A percentile compares a stretch with the other conserved stretches of the same genome.
These are phyloP conservation scores for honey bee (Apis mellifera) DNA, from an alignment of 1,140 invertebrate genomes.

Conservation along the genomic window Amel_HAv3.1 CM009936.2:2900001-2900500, in stretches of 20 bases:
- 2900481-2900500: conserved; percentile 74
- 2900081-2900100: neutral
- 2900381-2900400: conserved; percentile 56
- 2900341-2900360: conserved; percentile 16
- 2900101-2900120: no score
- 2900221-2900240: conserved; percentile 23
- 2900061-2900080: neutral
- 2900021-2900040: conserved; percentile 8
- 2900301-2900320: neutral
- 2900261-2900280: conserved; percentile 53
- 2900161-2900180: neutral
- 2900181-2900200: conserved; percentile 20
- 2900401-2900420: conserved; percentile 60
- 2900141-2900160: conserved; percentile 17
- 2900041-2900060: conserved; percentile 10
- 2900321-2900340: neutral
- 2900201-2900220: conserved; percentile 30
- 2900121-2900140: neutral
- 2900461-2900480: conserved; percentile 68
- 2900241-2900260: conserved; percentile 40
- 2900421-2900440: conserved; percentile 73
- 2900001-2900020: neutral
- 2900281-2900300: conserved; percentile 48
- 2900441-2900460: conserved; percentile 69
- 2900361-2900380: neutral